These are phyloP conservation scores for Hassar affinis DNA, from an alignment of 2,113 vertebrate species.

Conservation along the genomic window DNA sequence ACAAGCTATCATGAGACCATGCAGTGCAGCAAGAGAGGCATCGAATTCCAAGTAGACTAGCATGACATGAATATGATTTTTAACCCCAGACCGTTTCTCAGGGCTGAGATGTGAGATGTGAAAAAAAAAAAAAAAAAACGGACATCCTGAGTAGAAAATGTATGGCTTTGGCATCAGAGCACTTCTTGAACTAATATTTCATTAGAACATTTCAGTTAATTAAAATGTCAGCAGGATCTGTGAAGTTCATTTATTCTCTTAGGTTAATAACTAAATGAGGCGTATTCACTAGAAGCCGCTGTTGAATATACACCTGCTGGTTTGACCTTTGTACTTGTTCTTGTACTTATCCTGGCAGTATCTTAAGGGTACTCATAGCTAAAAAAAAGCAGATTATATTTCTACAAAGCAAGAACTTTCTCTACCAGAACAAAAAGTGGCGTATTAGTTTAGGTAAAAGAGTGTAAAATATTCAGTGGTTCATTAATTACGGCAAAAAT, in stretches of 20 bases:
- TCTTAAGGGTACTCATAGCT: background rate
- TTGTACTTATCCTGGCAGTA: background rate
- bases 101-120: background rate
- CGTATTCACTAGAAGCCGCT: background rate
- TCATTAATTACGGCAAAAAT: background rate
- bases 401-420: background rate
- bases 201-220: conserved; percentile 10
- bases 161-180: background rate
- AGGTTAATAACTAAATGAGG: conserved; percentile 21
- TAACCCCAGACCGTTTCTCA: background rate
- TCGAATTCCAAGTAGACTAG: background rate
- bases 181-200: conserved; percentile 22
- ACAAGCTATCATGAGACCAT: conserved; percentile 32
- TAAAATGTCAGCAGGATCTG: conserved; percentile 38
- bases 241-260: conserved; percentile 9
- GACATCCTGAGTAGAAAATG: background rate
- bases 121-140: background rate
- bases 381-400: conserved; percentile 17
- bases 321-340: background rate
- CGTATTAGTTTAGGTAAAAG: conserved; percentile 37
- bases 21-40: background rate
- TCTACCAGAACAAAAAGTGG: conserved; percentile 6
- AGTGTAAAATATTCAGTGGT: background rate
- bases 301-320: background rate
- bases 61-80: conserved; percentile 24